Percentiles rank a stretch among this genome's conserved stretches.
These are phyloP conservation scores for Callospermophilus lateralis DNA, from an alignment of 2,113 vertebrate genomes.

Conservation along the genomic window DNA sequence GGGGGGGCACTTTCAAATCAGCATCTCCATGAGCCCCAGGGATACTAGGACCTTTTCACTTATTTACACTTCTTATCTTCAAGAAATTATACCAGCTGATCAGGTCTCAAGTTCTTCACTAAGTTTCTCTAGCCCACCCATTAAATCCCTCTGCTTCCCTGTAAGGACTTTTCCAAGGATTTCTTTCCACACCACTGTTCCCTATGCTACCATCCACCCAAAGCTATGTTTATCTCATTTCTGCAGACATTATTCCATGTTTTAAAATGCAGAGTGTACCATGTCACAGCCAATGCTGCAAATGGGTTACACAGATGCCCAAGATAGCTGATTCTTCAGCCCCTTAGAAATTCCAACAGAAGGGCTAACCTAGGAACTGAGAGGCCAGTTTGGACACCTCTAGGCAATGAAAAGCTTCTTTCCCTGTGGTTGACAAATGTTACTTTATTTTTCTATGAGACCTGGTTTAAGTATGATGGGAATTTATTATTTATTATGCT, in stretches of 20 bases:
- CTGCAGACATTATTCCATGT: not conserved
- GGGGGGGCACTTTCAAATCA: not conserved
- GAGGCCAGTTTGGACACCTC: not conserved
- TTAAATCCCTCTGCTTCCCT: not conserved
- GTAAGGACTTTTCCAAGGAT: not conserved
- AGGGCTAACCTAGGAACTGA: not conserved
- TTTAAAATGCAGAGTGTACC: not conserved
- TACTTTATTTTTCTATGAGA: not conserved
- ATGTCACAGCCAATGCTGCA: not conserved
- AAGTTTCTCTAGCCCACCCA: not conserved
- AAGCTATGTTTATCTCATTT: not conserved
- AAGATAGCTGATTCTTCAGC: not conserved
- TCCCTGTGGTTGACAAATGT: not conserved
- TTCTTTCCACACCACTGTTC: not conserved
- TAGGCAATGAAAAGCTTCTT: not conserved
- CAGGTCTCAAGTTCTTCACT: not conserved
- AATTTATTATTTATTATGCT: not conserved
- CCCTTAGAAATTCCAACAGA: not conserved
- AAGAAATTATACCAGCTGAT: not conserved
- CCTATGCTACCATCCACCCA: not conserved
- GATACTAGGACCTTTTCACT: not conserved
- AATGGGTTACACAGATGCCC: not conserved
- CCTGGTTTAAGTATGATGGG: not conserved
- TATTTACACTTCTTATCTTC: not conserved
- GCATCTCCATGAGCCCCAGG: not conserved